These are phyloP conservation scores for Frieseomelitta varia DNA, from an alignment of 1,140 invertebrate genomes.

Conservation along the genomic window DNA sequence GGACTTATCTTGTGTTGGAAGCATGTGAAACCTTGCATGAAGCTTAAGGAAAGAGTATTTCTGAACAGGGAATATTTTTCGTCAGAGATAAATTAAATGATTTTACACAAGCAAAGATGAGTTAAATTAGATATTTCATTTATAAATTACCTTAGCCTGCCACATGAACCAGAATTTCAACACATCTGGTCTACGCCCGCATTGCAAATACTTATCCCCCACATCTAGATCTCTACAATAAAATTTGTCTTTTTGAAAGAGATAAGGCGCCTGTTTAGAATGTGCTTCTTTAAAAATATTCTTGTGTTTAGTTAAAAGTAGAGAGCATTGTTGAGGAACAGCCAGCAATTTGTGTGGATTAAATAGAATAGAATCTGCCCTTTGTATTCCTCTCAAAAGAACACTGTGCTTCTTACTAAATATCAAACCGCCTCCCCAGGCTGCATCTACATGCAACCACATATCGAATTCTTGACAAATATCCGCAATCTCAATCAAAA, in stretches of 20 bases:
- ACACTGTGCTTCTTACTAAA: conserved; percentile 86
- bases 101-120: neutral
- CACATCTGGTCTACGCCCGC: conserved; percentile 95
- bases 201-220: conserved; percentile 96
- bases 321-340: conserved; percentile 93
- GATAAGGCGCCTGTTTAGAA: conserved; percentile 90
- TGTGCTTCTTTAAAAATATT: conserved; percentile 89
- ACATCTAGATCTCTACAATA: conserved; percentile 95
- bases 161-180: conserved; percentile 97
- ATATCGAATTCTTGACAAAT: conserved; percentile 96
- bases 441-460: conserved; percentile 98
- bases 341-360: conserved; percentile 97
- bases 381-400: conserved; percentile 87
- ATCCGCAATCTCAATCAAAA: conserved; percentile 95
- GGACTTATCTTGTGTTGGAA: conserved; percentile 57
- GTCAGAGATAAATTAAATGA: neutral
- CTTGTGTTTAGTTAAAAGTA: conserved; percentile 87
- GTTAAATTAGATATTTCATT: neutral
- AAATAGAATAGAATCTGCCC: conserved; percentile 93
- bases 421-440: conserved; percentile 92
- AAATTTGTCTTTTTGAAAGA: conserved; percentile 96
- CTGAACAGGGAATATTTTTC: conserved; percentile 9
- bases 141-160: conserved; percentile 83
- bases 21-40: neutral
- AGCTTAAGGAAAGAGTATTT: conserved; percentile 74